Conservation (phyloP, 1,140 invertebrate species). For the Fopius arisanus region DNA sequence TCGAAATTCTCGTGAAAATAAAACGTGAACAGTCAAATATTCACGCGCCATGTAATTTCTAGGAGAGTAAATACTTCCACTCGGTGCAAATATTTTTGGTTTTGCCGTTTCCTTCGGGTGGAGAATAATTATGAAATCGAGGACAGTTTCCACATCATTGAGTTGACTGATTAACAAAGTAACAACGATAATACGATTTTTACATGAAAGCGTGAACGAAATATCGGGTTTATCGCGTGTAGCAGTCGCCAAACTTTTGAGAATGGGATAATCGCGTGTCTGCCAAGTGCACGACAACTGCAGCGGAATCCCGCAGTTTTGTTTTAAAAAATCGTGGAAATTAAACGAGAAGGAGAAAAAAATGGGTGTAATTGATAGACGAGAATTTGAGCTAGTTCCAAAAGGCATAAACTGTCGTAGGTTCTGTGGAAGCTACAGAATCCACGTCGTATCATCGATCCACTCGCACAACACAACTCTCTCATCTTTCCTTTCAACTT, state of each 20-base stretch:
- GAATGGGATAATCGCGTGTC: neutral
- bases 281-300: neutral
- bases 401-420: neutral
- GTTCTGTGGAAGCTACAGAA: neutral
- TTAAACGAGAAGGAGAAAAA: neutral
- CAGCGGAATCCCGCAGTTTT: slow-evolving; percentile 4
- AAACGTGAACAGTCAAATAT: no score
- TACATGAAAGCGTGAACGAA: neutral
- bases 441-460: neutral
- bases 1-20: no score
- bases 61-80: neutral
- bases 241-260: neutral
- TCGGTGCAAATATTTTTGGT: neutral
- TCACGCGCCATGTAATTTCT: neutral
- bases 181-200: neutral
- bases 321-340: neutral
- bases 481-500: no score
- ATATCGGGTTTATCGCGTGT: neutral
- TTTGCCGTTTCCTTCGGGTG: no score
- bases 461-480: neutral
- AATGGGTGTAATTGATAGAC: neutral
- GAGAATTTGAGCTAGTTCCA: neutral
- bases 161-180: neutral
- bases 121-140: no score
- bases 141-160: no score